Evolutionary conservation across 2,113 vertebrate genomes (phyloP), one percentile per base, ranked within the genome.

Genomic region (Ptyas mucosa): DNA sequence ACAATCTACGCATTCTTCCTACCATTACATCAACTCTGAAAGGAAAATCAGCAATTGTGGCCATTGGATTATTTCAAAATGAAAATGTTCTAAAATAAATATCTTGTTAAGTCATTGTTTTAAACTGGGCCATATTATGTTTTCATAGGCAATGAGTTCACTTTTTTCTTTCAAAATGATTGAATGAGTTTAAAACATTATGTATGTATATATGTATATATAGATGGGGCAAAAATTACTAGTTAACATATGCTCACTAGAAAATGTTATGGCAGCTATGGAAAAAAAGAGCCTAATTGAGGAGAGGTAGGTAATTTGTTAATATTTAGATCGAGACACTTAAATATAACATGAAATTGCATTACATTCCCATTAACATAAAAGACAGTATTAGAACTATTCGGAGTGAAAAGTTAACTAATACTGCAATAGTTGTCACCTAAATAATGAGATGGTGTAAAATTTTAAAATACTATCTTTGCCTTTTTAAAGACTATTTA

Each of bases 221-320:
- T 75, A 75, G 94, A 95, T 75, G 88, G 23, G 46, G 91, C 29
- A 95, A 92, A 85, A 23, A 15, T 64, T 20, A 15, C 43, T 55
- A 89, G n/a, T 11, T 29, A 93, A 91, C 9, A 91, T 90, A 81
- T 34, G 85, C 58, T 92, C 52, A 91, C 92, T 85, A 88, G n/a
- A 93, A 92, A 90, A 92, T 86, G 94, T 88, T 75, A 91, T 26
- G 87, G 12, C 87, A 75, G 57, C 57, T 39, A 46, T 0, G 24
- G 93, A 69, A 87, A 95, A 91, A 52, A 85, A n/a, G 91, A 92
- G 91, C 3, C 51, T 69, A 87, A 69, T 52, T 93, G 89, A 52
- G 90, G 39, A 94, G 89, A 91, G 91, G 88, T 95, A 88, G 61
- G 91, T 57, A 61, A 75, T 88, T 49, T 39, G 1, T 21, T 89